Conservation (phyloP, 2,888 invertebrate species). For the Papilio protenor region DNA sequence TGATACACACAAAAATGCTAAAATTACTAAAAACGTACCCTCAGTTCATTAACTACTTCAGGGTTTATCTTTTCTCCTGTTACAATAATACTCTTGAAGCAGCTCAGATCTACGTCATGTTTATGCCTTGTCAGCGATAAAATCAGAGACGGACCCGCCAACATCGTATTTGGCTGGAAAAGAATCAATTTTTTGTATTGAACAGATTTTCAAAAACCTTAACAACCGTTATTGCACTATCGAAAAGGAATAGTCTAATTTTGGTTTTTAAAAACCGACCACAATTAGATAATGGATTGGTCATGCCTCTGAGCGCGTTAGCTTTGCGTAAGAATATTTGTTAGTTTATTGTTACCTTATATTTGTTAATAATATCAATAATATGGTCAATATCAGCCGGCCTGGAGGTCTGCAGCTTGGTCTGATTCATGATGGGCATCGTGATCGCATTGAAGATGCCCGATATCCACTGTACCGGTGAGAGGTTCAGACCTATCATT, state of each 20-base stretch:
- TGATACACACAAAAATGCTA: not conserved
- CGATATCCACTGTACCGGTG: conserved; percentile 71
- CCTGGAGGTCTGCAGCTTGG: conserved; percentile 63
- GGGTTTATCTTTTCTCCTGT: conserved; percentile 59
- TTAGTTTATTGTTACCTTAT: conserved; percentile 58
- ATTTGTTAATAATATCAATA: conserved; percentile 69
- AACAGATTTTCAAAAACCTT: no score
- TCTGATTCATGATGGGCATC: conserved; percentile 53
- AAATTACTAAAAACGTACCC: conserved; percentile 52
- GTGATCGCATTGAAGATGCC: conserved; percentile 54
- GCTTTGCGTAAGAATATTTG: no score
- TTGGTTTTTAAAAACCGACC: no score
- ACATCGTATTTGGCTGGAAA: conserved; percentile 58
- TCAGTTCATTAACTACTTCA: conserved; percentile 54
- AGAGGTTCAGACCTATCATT: conserved; percentile 53
- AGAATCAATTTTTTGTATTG: not conserved
- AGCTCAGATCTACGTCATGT: conserved; percentile 64
- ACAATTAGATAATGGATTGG: no score
- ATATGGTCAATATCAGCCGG: conserved; percentile 58
- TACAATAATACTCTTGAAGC: conserved; percentile 57
- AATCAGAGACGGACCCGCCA: conserved; percentile 55
- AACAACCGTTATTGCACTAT: no score
- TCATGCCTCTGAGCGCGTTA: no score
- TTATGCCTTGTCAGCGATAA: conserved; percentile 54
- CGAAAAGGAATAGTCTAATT: no score